Percentiles rank a stretch among this genome's conserved stretches.
Evolutionary conservation across 92 coral and sea anemone genomes (phyloP).

Genomic region (Palythoa grandis): DNA sequence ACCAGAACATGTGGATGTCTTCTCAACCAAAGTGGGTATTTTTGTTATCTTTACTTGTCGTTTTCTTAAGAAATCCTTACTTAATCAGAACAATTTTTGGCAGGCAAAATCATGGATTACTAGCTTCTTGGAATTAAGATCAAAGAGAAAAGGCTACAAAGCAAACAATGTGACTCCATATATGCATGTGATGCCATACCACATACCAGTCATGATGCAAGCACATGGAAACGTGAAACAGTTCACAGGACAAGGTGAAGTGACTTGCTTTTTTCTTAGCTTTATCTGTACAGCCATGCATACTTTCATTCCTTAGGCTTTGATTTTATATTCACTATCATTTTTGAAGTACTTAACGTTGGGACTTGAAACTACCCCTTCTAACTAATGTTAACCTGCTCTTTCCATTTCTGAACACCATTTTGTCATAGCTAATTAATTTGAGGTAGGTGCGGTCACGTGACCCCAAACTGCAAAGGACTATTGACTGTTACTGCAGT

Average conservation of each 20-base stretch:
- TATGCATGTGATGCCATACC: constrained; percentile 31
- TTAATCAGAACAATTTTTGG: background rate
- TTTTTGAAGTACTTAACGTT: too few species aligned
- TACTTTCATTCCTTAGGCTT: too few species aligned
- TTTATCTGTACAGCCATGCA: too few species aligned
- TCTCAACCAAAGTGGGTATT: constrained; percentile 6
- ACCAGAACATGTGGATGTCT: constrained; percentile 5
- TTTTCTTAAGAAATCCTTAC: background rate
- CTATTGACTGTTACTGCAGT: background rate
- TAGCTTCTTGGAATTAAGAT: background rate
- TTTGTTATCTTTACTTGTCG: background rate
- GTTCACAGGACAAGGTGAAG: constrained; percentile 23
- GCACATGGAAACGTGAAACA: constrained; percentile 14
- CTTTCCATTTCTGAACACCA: too few species aligned
- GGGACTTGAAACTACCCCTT: too few species aligned
- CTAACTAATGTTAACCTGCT: too few species aligned
- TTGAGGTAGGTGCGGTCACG: too few species aligned
- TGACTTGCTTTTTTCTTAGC: background rate
- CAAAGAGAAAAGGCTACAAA: constrained; percentile 2
- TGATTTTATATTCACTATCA: too few species aligned
- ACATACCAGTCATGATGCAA: background rate
- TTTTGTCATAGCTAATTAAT: too few species aligned
- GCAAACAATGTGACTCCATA: background rate
- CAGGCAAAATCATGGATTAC: constrained; percentile 6
- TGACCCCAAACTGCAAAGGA: too few species aligned